phyloP scores from a whole-genome alignment of 2,888 invertebrate genomes.

The Agrotis segetum region DNA sequence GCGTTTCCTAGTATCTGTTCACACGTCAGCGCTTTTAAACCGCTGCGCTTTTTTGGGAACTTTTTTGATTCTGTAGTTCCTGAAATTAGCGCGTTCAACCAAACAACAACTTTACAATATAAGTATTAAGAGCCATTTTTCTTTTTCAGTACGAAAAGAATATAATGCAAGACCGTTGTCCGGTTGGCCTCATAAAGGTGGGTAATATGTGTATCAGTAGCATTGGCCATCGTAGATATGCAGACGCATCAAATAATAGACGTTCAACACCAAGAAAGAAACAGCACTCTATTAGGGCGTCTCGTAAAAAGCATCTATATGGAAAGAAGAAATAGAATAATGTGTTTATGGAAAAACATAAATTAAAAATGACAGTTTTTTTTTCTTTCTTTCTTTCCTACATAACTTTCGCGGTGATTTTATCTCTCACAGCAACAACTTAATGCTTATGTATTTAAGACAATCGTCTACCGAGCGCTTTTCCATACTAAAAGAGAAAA shows the following conservation, averaged over 20 bases:
- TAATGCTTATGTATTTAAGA: too few relatives aligned
- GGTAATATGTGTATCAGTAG: conserved; percentile 65
- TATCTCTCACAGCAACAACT: too few relatives aligned
- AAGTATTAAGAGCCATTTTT: background rate
- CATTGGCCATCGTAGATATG: conserved; percentile 38
- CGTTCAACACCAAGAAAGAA: background rate
- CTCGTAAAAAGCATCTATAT: conserved; percentile 35
- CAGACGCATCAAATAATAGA: background rate
- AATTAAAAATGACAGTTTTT: background rate
- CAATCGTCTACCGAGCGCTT: too few relatives aligned
- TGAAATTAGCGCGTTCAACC: too few relatives aligned
- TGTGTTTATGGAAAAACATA: background rate
- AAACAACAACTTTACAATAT: too few relatives aligned
- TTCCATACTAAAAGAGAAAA: too few relatives aligned
- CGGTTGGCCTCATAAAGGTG: conserved; percentile 54
- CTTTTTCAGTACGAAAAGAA: conserved; percentile 72
- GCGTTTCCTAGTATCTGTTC: too few relatives aligned
- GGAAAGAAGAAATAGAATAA: background rate
- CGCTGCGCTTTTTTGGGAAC: too few relatives aligned
- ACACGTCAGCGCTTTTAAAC: too few relatives aligned
- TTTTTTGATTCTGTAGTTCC: too few relatives aligned
- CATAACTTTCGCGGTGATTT: too few relatives aligned
- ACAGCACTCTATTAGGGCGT: conserved; percentile 8
- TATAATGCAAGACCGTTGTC: conserved; percentile 67
- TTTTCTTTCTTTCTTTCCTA: background rate